Conservation (phyloP, 2,797 vertebrate genomes). For the Malurus leucopterus region DNA sequence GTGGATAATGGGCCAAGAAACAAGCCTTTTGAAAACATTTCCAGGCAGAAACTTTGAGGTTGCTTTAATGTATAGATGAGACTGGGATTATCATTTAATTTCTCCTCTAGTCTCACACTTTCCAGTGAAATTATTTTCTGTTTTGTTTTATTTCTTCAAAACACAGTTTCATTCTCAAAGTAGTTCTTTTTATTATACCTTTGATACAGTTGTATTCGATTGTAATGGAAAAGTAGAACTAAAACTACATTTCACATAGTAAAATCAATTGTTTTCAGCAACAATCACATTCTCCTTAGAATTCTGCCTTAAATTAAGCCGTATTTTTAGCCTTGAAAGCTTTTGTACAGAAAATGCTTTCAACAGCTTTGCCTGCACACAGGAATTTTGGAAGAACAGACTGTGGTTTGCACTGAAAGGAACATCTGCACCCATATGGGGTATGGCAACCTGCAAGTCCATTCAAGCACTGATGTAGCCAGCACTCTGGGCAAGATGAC, state of each 20-base stretch:
- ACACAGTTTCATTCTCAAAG: neutral
- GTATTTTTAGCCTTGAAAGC: neutral
- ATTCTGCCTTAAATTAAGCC: slow-evolving; percentile 4
- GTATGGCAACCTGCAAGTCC: neutral
- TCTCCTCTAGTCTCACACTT: neutral
- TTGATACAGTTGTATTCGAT: neutral
- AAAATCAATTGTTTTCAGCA: slow-evolving; percentile 8
- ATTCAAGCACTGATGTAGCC: neutral
- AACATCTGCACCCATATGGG: slow-evolving; percentile 5
- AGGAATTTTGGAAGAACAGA: neutral
- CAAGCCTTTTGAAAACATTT: neutral
- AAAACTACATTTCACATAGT: neutral
- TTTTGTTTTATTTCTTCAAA: neutral
- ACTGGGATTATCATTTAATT: neutral
- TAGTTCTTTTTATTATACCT: neutral
- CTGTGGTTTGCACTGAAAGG: neutral
- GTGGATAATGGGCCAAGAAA: neutral
- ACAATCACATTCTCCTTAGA: neutral
- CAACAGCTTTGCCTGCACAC: neutral
- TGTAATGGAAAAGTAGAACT: neutral
- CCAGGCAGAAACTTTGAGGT: neutral
- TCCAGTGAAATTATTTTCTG: neutral
- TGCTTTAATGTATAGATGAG: neutral
- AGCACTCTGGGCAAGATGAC: neutral
- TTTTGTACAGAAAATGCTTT: slow-evolving; percentile 2